Evolutionary conservation across 2,113 vertebrate species (phyloP), one percentile per base, ranked within the genome.

Genomic region (Aspiorhynchus laticeps): DNA sequence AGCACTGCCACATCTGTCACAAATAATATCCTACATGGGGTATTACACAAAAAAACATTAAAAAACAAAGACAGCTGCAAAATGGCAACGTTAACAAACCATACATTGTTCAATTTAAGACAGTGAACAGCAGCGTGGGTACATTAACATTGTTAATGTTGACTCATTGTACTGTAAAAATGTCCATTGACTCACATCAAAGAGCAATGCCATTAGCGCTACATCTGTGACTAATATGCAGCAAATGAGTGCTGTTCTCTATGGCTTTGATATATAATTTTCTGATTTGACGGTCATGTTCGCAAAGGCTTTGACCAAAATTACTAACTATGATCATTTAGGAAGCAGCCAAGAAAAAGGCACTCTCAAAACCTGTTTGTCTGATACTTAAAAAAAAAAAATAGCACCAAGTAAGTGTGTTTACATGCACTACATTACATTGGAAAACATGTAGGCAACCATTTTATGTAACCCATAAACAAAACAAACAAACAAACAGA

Each of bases 211-310:
- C 63, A 83, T 83, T 83, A 83, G 43, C 11, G 41, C 21, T 31
- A 71, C 43, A 83, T 51, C 63, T 83, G 80, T 67, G 80, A 83
- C 80, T 83, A 83, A 83, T 51, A 67, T 83, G 80, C 26, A 24
- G 43, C 11, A 83, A 83, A 83, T 81, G 80, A 67, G 38, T 7
- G 19, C 17, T 71, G 41, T 71, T 11, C 63, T 69, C 43, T 83
- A 15, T 33, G 36, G 63, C 63, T 83, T 51, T 83, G 41, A 83
- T 51, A 33, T 46, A 71, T 83, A 5, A 83, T 48, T 83, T 67
- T 31, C 41, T 31, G 75, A 78, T 69, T 83, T 21, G 41, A 67
- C 26, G 41, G 41, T 31, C 19, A 15, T 43, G 63, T 71, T 69
- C 2, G 19, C 7, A 31, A 33, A 21, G 63, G 26, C 9, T 69